These are phyloP conservation scores for Pyrgilauda ruficollis DNA, from an alignment of 2,113 vertebrate genomes.

Conservation along the genomic window DNA sequence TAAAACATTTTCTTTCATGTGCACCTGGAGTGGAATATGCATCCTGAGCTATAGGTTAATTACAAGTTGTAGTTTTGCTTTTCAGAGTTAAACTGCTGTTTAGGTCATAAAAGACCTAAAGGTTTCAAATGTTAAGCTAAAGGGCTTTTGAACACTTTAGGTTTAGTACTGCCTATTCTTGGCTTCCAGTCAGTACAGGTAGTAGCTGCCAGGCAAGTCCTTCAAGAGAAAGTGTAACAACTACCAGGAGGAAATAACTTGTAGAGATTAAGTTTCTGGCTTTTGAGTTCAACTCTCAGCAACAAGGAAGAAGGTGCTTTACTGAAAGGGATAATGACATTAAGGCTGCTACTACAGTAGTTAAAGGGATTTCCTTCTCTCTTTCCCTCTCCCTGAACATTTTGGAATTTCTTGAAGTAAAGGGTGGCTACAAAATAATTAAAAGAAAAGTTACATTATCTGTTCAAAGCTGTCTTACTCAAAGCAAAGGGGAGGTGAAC, in stretches of 20 bases:
- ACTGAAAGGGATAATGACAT: not conserved
- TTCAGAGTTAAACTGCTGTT: not conserved
- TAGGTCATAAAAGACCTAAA: not conserved
- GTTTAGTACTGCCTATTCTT: not conserved
- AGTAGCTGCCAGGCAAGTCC: not conserved
- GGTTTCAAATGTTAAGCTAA: not conserved
- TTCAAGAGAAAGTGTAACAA: not conserved
- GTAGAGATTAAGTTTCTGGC: not conserved
- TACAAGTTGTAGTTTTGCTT: not conserved
- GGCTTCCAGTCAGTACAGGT: not conserved
- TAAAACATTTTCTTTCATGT: not conserved
- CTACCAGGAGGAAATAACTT: not conserved
- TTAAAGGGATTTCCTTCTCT: not conserved
- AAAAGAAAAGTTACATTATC: fast-evolving
- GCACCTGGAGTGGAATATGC: not conserved
- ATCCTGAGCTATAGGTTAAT: not conserved
- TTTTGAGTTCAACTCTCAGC: not conserved
- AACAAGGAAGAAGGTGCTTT: not conserved
- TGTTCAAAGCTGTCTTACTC: not conserved
- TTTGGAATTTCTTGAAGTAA: not conserved
- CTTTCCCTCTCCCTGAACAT: not conserved
- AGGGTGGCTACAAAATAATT: not conserved
- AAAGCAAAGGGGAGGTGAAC: not conserved
- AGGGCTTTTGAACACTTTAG: not conserved
- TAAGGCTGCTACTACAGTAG: not conserved